Percentiles rank a stretch among this genome's conserved stretches.
Conservation (phyloP, 2,888 invertebrate species). For the Pristionchus fissidentatus region DNA sequence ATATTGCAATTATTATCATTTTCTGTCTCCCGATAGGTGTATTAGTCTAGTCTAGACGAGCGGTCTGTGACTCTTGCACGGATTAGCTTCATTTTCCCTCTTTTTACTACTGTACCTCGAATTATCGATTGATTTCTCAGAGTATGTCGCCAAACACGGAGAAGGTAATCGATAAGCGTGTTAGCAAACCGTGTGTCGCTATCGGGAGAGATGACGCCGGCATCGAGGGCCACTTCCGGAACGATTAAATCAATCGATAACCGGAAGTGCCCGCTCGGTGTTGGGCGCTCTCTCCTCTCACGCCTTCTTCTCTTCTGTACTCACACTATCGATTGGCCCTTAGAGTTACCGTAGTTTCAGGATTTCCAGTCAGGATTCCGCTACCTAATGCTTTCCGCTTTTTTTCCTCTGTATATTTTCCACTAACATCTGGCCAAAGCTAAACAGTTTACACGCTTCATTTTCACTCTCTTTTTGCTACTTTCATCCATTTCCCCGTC, state of each 20-base stretch:
- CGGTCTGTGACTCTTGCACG: background rate
- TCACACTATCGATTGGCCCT: slow-evolving; percentile 16
- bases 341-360: slow-evolving; percentile 14
- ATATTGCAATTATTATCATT: too few species aligned
- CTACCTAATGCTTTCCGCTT: slow-evolving; percentile 28
- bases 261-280: too few species aligned
- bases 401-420: too few species aligned
- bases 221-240: background rate
- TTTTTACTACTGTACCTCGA: background rate
- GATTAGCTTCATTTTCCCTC: background rate
- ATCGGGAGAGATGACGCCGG: slow-evolving; percentile 31
- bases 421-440: slow-evolving; percentile 22
- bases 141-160: slow-evolving; percentile 39
- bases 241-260: background rate
- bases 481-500: slow-evolving; percentile 4
- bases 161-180: slow-evolving; percentile 35
- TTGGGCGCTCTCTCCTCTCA: background rate
- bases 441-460: slow-evolving; percentile 38
- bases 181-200: slow-evolving; percentile 35
- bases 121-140: slow-evolving; percentile 36
- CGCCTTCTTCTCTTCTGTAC: slow-evolving; percentile 8
- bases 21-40: too few species aligned
- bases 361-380: background rate
- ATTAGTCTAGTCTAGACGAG: background rate
- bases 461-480: slow-evolving; percentile 31